phyloP scores from a whole-genome alignment of 1,140 invertebrate genomes.

The Ridgeia piscesae region DNA sequence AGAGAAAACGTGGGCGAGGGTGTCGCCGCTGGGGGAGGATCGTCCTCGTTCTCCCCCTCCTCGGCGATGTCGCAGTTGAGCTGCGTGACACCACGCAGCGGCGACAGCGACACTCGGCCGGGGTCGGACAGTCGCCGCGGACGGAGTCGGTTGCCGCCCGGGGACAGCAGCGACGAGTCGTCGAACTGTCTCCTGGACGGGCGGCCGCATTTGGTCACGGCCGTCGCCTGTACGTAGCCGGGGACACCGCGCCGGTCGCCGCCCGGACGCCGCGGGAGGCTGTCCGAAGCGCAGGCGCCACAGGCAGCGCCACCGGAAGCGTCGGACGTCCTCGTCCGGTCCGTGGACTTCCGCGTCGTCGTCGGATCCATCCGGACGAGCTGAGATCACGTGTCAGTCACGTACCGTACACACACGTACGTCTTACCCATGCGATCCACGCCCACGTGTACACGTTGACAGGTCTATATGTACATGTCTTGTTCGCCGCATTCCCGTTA shows the following conservation, averaged over 20 bases:
- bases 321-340: neutral
- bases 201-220: neutral
- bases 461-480: neutral
- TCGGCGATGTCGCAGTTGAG: neutral
- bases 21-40: neutral
- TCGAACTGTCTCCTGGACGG: neutral
- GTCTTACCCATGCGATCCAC: neutral
- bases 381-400: neutral
- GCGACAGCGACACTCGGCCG: neutral
- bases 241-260: neutral
- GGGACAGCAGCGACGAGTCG: neutral
- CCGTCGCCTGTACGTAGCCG: neutral
- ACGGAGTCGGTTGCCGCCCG: neutral
- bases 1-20: neutral
- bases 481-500: neutral
- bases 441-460: neutral
- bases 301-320: neutral
- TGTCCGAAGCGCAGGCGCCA: neutral
- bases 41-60: neutral
- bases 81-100: neutral
- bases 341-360: too few species aligned
- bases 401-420: neutral
- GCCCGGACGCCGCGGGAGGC: too few species aligned
- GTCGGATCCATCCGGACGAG: neutral
- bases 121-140: neutral